Base-by-base conservation (phyloP, 2,797 vertebrate genomes). In the Urophycis tenuis region DNA sequence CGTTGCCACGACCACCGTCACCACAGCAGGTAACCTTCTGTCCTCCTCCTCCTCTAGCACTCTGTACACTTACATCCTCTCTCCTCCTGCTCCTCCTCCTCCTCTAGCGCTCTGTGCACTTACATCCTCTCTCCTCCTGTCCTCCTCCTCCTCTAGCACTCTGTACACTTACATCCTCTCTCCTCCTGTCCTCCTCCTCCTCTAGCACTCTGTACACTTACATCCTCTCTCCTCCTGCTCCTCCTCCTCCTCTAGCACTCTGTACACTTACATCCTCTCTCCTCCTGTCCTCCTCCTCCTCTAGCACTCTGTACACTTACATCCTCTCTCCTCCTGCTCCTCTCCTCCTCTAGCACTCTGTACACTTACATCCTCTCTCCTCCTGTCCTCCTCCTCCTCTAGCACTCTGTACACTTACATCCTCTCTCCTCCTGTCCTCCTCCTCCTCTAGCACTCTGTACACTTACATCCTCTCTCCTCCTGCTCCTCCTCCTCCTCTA, bases 1-100 rank as follows among this genome's bases (percentile, higher is more conserved):
- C 14, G 33, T 87, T 0, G 90, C 90, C 0, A 87, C 82, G 14
- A 91, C 87, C 1, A 91, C 89, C 73, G 87, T 82, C 35, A 87
- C 85, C 12, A 74, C 84, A 75, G 74, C 88, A 87, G 91, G 93
- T 93, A 80, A 3, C 7, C 49, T 10, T 10, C 29, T 49, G 5
- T 33, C 19, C 7, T 4, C 35, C 67, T 30, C 64, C n/a, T 12
- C 11, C 60, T 29, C 60, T 11, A 7, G 25, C 30, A 8, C 22
- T 30, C 49, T 53, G 1, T 45, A 14, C 5, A 1, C 10, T 11
- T 41, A 5, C 77, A 83, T 35, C 87, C 82, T 69, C n/a, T 29
- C n/a, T 25, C n/a, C 5, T 7, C 14, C 17, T n/a, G 22, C 9
- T 70, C 11, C 29, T 69, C 34, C 17, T 12, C 10, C 35, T 31